Percentiles rank a stretch among this genome's conserved stretches.
Conservation (phyloP, 2,797 vertebrate genomes). For the Sebastes diaconus region DNA sequence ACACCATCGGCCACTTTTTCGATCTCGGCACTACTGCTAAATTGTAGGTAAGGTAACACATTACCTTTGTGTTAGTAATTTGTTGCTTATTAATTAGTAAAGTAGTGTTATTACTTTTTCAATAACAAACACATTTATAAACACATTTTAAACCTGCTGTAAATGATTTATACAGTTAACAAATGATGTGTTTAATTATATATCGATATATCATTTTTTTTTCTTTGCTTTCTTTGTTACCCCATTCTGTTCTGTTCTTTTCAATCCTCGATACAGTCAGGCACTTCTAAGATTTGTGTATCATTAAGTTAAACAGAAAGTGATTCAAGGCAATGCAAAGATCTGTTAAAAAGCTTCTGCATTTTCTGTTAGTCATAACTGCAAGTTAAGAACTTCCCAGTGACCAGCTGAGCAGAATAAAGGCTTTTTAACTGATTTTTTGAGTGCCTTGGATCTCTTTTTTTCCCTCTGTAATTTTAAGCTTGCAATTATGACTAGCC, state of each 20-base stretch:
- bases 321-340: not conserved
- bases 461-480: conserved; percentile 57
- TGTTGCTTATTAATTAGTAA: not conserved
- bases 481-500: conserved; percentile 59
- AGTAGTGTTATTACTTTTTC: not conserved
- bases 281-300: conserved; percentile 6
- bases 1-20: no score
- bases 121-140: not conserved
- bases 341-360: conserved; percentile 12
- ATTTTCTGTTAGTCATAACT: conserved; percentile 33
- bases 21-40: no score
- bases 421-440: conserved; percentile 53
- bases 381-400: conserved; percentile 35
- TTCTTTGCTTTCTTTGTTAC: not conserved
- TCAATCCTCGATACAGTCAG: not conserved
- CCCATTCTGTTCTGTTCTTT: not conserved
- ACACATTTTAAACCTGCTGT: not conserved
- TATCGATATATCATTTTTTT: not conserved
- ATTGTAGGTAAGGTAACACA: not conserved
- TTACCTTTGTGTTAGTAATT: not conserved
- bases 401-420: conserved; percentile 59
- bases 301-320: not conserved
- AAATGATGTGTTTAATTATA: not conserved
- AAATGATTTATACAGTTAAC: not conserved
- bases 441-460: conserved; percentile 41